Evolutionary conservation across 1,140 invertebrate species (phyloP).

Genomic region (Bombus terrestris): DNA sequence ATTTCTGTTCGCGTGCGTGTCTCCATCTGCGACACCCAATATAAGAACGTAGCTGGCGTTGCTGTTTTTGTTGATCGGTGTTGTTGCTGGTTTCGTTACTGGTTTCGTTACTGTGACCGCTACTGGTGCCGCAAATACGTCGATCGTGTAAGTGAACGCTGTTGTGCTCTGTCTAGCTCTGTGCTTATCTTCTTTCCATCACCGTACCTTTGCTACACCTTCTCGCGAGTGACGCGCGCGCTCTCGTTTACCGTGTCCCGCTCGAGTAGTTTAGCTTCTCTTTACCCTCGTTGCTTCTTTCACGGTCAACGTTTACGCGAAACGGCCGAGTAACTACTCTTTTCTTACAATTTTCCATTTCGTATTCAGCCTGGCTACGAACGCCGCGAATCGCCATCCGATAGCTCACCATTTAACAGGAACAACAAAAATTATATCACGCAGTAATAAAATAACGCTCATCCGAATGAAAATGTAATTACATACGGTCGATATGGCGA

Average conservation of each 20-base stretch:
- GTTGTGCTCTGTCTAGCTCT: not conserved
- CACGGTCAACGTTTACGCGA: constrained; percentile 36
- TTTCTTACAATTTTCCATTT: not conserved
- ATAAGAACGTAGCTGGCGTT: not conserved
- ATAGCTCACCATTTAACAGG: too few species aligned
- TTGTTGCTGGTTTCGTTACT: too few species aligned
- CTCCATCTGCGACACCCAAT: not conserved
- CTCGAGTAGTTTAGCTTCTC: constrained; percentile 1
- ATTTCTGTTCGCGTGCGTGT: not conserved
- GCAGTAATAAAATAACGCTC: not conserved
- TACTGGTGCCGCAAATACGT: not conserved
- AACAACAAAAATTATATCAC: not conserved
- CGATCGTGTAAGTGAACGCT: constrained; percentile 21
- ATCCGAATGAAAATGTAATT: too few species aligned
- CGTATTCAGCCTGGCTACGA: not conserved
- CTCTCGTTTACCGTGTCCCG: constrained; percentile 41
- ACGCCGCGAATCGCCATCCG: not conserved
- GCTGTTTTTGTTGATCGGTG: not conserved
- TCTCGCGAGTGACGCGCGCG: constrained; percentile 8
- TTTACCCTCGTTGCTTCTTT: constrained; percentile 9
- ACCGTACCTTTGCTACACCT: not conserved
- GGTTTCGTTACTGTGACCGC: not conserved
- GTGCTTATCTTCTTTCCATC: not conserved
- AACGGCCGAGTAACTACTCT: not conserved
- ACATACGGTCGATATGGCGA: too few species aligned